Percentiles rank a stretch among this genome's conserved stretches.
These are phyloP conservation scores for Hydriomena furcata DNA, from an alignment of 2,888 invertebrate genomes.

Conservation along the genomic window DNA sequence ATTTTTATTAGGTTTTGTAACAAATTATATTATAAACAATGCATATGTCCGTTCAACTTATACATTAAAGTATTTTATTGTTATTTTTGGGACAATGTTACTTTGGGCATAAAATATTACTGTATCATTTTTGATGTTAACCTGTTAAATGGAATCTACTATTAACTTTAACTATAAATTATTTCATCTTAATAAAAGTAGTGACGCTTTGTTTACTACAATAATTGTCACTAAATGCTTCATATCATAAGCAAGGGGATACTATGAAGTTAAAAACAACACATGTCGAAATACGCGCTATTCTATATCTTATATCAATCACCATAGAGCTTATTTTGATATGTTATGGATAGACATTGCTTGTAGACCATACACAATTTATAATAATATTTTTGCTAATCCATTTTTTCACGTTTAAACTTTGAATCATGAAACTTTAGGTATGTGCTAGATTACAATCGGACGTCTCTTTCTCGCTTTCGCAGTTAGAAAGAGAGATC, in stretches of 20 bases:
- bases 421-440: conserved; percentile 19
- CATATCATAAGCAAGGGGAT: conserved; percentile 1
- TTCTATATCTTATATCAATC: conserved; percentile 6
- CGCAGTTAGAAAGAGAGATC: conserved; percentile 17
- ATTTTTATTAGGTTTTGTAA: conserved; percentile 35
- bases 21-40: conserved; percentile 23
- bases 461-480: conserved; percentile 7
- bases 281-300: conserved; percentile 12
- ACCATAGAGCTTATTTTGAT: conserved; percentile 12
- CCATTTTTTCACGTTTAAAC: conserved; percentile 21
- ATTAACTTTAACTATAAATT: conserved; percentile 6
- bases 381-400: conserved; percentile 27
- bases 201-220: conserved; percentile 5
- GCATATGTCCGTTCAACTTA: not conserved
- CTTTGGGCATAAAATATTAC: conserved; percentile 12
- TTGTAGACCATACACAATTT: conserved; percentile 26
- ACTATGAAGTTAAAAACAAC: not conserved
- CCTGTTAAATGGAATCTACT: conserved; percentile 5
- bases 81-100: conserved; percentile 17
- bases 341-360: conserved; percentile 33
- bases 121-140: conserved; percentile 18
- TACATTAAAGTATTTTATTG: conserved; percentile 11
- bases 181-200: not conserved
- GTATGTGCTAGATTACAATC: conserved; percentile 5
- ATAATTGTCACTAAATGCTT: conserved; percentile 6